Conservation (phyloP, 2,797 vertebrate species). For the Mormyrus hasselquistii region DNA sequence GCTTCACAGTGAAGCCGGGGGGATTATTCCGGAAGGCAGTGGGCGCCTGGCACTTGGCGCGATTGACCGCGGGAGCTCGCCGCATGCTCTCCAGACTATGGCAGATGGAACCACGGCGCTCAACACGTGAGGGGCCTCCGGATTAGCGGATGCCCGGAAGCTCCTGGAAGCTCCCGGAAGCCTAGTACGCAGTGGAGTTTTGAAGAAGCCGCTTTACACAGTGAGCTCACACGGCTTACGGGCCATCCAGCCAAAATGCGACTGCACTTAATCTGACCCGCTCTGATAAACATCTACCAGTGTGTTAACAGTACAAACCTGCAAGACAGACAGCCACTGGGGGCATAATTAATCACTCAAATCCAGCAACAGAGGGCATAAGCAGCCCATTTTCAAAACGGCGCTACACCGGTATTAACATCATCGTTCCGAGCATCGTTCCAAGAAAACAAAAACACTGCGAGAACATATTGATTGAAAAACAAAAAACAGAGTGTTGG, state of each 20-base stretch:
- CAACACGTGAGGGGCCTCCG: neutral
- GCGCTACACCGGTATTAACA: neutral
- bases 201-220: neutral
- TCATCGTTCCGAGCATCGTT: neutral
- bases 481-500: neutral
- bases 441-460: neutral
- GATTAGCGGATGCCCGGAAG: neutral
- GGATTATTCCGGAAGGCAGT: neutral
- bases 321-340: neutral
- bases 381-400: neutral
- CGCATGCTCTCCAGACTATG: neutral
- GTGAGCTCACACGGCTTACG: neutral
- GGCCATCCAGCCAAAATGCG: neutral
- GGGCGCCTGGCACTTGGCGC: neutral
- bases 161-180: neutral
- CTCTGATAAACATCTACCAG: neutral
- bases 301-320: neutral
- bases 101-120: neutral
- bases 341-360: neutral
- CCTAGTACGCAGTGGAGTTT: neutral
- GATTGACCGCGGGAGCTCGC: neutral
- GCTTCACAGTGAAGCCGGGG: neutral
- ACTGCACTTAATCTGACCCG: neutral
- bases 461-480: neutral
- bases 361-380: neutral